phyloP scores from a whole-genome alignment of 2,113 vertebrate genomes.

The Paralichthys olivaceus region DNA sequence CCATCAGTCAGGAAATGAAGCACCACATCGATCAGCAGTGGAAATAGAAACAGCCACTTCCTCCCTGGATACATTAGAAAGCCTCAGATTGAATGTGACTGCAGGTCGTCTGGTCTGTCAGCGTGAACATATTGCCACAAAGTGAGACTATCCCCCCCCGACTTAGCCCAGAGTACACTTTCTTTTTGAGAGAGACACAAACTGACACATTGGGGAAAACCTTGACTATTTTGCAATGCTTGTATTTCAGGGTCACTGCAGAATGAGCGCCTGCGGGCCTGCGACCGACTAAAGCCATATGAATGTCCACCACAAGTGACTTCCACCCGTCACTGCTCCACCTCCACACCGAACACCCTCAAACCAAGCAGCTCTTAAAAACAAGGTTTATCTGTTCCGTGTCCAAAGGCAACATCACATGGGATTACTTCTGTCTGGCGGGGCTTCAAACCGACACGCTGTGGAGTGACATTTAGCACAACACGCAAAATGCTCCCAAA shows the following conservation, averaged over 20 bases:
- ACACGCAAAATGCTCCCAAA: not conserved
- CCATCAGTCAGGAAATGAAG: not conserved
- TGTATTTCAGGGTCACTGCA: not conserved
- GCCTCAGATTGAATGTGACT: too few relatives aligned
- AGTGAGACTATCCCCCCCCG: too few relatives aligned
- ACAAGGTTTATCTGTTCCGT: not conserved
- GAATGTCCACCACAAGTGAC: not conserved
- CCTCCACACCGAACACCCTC: not conserved
- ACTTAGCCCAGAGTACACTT: too few relatives aligned
- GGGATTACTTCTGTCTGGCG: not conserved
- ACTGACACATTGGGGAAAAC: not conserved
- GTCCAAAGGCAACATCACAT: constrained; percentile 1
- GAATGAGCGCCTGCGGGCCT: not conserved
- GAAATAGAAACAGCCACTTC: not conserved
- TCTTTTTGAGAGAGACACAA: too few relatives aligned
- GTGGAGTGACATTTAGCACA: not conserved
- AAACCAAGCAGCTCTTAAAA: not conserved
- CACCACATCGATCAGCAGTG: not conserved
- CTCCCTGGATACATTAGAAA: not conserved
- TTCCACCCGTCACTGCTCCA: not conserved
- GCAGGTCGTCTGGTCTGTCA: too few relatives aligned
- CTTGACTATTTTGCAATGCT: not conserved
- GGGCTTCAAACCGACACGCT: not conserved
- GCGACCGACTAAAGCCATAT: not conserved
- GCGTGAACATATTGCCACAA: too few relatives aligned